These are phyloP conservation scores for Gephyroberyx darwinii DNA, from an alignment of 2,797 vertebrate genomes.

Conservation along the genomic window DNA sequence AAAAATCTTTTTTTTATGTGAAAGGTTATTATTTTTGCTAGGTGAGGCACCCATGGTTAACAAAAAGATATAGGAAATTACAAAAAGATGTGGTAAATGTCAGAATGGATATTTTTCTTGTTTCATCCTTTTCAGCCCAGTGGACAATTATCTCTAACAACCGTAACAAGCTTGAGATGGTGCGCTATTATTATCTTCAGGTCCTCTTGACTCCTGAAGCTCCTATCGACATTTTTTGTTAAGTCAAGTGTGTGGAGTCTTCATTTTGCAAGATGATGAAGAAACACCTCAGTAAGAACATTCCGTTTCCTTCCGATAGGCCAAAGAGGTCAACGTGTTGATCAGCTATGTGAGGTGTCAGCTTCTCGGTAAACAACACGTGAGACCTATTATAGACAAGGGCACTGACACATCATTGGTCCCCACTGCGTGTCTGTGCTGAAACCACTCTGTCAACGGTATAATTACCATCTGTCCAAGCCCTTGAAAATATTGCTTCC, in stretches of 20 bases:
- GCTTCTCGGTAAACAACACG: conserved; percentile 24
- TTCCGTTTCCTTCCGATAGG: conserved; percentile 6
- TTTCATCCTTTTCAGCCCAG: neutral
- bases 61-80: no score
- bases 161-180: neutral
- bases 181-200: neutral
- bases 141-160: neutral
- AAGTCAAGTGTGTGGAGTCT: neutral
- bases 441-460: conserved; percentile 17
- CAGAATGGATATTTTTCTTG: neutral
- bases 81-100: neutral
- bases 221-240: neutral
- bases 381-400: conserved; percentile 15
- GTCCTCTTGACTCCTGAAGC: neutral
- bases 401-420: conserved; percentile 4
- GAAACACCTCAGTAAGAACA: conserved; percentile 18
- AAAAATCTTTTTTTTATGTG: no score
- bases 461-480: conserved; percentile 15
- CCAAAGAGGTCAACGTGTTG: conserved; percentile 19
- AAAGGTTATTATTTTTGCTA: no score
- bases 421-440: conserved; percentile 3
- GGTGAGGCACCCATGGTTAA: no score
- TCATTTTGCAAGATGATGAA: conserved; percentile 13
- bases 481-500: conserved; percentile 2
- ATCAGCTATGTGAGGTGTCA: conserved; percentile 9